These are phyloP conservation scores for Cirrhinus mrigala DNA, from an alignment of 2,797 vertebrate species.

Conservation along the genomic window DNA sequence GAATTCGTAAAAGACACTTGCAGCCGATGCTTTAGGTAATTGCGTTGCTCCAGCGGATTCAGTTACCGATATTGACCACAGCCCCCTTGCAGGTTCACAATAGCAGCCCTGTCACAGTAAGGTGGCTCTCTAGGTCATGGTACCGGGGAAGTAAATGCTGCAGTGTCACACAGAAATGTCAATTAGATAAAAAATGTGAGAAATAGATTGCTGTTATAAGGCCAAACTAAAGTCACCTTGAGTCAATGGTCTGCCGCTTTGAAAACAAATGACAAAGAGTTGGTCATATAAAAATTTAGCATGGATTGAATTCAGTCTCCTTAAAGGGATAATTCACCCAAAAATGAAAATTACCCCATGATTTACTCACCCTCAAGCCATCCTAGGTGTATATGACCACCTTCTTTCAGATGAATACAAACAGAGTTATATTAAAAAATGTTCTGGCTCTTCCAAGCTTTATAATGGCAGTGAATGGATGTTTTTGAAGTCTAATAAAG, in stretches of 20 bases:
- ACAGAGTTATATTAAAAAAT: too few relatives aligned
- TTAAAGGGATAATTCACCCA: not conserved
- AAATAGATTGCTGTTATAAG: not conserved
- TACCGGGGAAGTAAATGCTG: not conserved
- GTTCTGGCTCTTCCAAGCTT: too few relatives aligned
- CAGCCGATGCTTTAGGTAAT: constrained; percentile 44
- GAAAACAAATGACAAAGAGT: not conserved
- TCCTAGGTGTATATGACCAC: too few relatives aligned
- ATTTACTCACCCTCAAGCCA: too few relatives aligned
- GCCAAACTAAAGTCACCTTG: not conserved
- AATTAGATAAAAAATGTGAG: not conserved
- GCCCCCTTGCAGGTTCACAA: constrained; percentile 41
- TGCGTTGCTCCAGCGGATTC: constrained; percentile 18
- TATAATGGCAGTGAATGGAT: too few relatives aligned
- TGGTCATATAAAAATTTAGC: not conserved
- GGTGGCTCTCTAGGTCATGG: not conserved
- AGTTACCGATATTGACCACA: constrained; percentile 48
- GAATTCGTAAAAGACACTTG: constrained; percentile 23
- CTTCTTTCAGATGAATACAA: too few relatives aligned
- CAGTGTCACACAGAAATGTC: not conserved
- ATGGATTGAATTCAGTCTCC: not conserved
- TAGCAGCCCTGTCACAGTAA: constrained; percentile 19
- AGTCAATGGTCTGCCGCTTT: constrained; percentile 6
- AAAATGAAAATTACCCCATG: too few relatives aligned
- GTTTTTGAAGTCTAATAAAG: too few relatives aligned